A percentile compares a stretch with the other conserved stretches of the same genome.
These are phyloP conservation scores for Eubucco bourcierii DNA, from an alignment of 2,113 vertebrate species.

Conservation along the genomic window DNA sequence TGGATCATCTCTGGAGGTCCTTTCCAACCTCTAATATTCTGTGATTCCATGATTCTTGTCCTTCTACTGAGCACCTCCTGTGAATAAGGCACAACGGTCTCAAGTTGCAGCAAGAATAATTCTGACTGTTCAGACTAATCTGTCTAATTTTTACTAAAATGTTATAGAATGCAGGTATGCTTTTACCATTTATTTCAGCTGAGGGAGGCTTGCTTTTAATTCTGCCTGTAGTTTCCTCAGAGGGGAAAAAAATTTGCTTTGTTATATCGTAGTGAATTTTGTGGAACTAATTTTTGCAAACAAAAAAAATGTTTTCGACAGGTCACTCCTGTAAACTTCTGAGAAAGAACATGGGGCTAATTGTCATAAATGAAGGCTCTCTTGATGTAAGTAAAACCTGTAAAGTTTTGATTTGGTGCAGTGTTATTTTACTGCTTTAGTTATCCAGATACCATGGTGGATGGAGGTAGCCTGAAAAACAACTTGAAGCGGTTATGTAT, in stretches of 20 bases:
- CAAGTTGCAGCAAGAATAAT: background rate
- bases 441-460: background rate
- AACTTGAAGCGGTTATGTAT: background rate
- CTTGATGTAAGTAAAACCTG: constrained; percentile 89
- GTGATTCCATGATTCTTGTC: background rate
- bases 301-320: constrained; percentile 60
- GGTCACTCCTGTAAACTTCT: constrained; percentile 97
- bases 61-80: background rate
- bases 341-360: constrained; percentile 96
- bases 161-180: background rate
- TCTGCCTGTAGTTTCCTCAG: background rate
- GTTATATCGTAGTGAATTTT: background rate
- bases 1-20: too few relatives aligned
- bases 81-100: background rate
- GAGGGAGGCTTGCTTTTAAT: background rate
- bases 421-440: background rate
- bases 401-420: background rate
- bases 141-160: background rate
- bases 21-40: too few relatives aligned
- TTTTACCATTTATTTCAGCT: background rate
- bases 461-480: background rate
- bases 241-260: background rate
- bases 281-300: background rate
- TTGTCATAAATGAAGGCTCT: constrained; percentile 95
- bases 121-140: background rate